Percentiles rank a stretch among this genome's conserved stretches.
phyloP scores from a whole-genome alignment of 2,113 vertebrate genomes.

The Oncorhynchus masou region DNA sequence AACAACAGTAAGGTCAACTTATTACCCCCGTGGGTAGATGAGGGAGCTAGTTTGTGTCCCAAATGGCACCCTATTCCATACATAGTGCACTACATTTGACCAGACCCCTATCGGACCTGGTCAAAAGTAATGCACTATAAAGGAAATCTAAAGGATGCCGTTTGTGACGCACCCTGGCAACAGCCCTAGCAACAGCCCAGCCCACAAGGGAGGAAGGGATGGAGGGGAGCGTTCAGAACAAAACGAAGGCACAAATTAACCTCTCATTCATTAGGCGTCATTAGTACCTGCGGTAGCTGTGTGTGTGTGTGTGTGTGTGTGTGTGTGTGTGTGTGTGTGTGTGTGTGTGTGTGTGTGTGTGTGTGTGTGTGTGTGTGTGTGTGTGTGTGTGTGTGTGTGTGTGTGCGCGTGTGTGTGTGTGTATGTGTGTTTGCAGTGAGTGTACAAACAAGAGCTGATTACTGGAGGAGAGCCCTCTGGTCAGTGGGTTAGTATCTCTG shows the following conservation, averaged over 20 bases:
- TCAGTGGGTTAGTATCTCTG: slow-evolving; percentile 25
- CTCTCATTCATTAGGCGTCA: slow-evolving; percentile 59
- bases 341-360: slow-evolving; percentile 28
- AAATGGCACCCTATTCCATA: too few species aligned
- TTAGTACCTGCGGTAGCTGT: slow-evolving; percentile 53
- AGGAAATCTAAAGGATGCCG: too few species aligned
- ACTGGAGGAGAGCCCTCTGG: slow-evolving; percentile 30
- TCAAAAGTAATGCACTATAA: too few species aligned
- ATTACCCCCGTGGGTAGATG: slow-evolving; percentile 34
- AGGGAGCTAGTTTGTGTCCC: slow-evolving; percentile 10
- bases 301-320: slow-evolving; percentile 29
- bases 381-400: slow-evolving; percentile 28
- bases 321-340: slow-evolving; percentile 27
- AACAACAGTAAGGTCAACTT: slow-evolving; percentile 52
- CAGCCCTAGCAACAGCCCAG: slow-evolving; percentile 5
- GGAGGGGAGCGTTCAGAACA: slow-evolving; percentile 37
- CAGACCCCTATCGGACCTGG: too few species aligned
- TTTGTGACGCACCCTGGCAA: too few species aligned
- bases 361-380: slow-evolving; percentile 27
- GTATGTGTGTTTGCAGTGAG: slow-evolving; percentile 16
- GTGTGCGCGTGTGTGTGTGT: slow-evolving; percentile 22
- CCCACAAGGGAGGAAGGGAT: slow-evolving; percentile 3
- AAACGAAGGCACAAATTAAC: slow-evolving; percentile 50
- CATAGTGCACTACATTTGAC: too few species aligned
- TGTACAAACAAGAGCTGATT: slow-evolving; percentile 52